Evolutionary conservation across 2,888 invertebrate species (phyloP), one percentile per base, ranked within the genome.

Genomic region (Sphinx pinastri): DNA sequence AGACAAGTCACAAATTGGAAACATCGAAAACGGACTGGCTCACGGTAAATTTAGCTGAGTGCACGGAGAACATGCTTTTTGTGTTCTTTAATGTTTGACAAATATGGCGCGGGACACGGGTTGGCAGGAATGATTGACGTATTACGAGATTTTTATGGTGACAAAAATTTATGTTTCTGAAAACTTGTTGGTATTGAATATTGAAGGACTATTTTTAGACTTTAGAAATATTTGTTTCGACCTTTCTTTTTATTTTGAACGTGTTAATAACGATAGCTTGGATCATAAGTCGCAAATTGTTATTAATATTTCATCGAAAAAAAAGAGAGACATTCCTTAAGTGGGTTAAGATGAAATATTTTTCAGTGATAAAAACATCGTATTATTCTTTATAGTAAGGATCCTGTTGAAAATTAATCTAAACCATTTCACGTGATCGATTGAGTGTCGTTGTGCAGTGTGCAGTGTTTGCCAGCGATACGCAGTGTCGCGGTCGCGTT

Each of bases 1-100:
- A 87, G 86, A 86, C 84, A 81, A 86, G 76, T 73, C 80, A 86
- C 87, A 86, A 89, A 90, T 90, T 89, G 86, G 79, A 86, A 83
- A 83, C 81, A 80, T 77, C 84, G 82, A 63, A 63, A 63, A 63
- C 49, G 63, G 49, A 12, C 49, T 16, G 49, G 49, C 63, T 63
- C 63, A 63, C 68, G 63, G 63, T 63, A 63, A 63, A 63, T 63
- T 63, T 60, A 68, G 55, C 54, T 68, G 68, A 47, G 68, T 68
- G 68, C 54, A 54, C 45, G 16, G 58, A 38, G 58, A 19, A 19
- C 49, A 63, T 63, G 49, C 58, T 49, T 63, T 63, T 63, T 63
- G 47, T 47, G 47, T 55, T 68, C 12, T 82, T 81, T 80, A 77
- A 79, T 85, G 80, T 83, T 79, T 80, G 79, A 83, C 77, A 80